phyloP scores from a whole-genome alignment of 2,888 invertebrate species.

The Himalopsyche tibetana region DNA sequence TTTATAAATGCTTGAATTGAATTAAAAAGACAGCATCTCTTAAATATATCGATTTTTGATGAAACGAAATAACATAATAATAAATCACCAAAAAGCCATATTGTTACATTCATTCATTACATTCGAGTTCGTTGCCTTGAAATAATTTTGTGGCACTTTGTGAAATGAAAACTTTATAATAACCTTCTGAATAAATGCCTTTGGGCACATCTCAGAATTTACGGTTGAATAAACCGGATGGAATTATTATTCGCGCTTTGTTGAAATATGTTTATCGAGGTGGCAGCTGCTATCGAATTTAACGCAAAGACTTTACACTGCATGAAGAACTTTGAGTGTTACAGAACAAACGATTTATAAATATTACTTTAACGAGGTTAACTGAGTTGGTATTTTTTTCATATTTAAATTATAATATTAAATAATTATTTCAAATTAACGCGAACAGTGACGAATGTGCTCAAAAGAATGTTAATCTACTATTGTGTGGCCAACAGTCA shows the following conservation, averaged over 20 bases:
- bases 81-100: neutral
- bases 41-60: neutral
- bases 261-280: neutral
- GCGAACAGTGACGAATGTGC: too few species aligned
- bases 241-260: conserved; percentile 8
- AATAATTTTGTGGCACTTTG: neutral
- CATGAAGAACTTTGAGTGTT: neutral
- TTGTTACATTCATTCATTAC: neutral
- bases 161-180: neutral
- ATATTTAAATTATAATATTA: too few species aligned
- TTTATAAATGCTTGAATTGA: too few species aligned
- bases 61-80: neutral
- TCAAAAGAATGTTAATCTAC: too few species aligned
- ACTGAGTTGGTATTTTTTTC: too few species aligned
- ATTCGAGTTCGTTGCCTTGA: neutral
- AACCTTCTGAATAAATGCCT: neutral
- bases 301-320: neutral
- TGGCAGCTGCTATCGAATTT: conserved; percentile 1
- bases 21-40: too few species aligned
- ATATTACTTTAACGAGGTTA: too few species aligned
- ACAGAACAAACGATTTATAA: too few species aligned
- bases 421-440: too few species aligned
- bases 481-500: too few species aligned
- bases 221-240: conserved; percentile 18
- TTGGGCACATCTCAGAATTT: conserved; percentile 9